Conservation (phyloP, 2,888 invertebrate species). For the Dione juno region DNA sequence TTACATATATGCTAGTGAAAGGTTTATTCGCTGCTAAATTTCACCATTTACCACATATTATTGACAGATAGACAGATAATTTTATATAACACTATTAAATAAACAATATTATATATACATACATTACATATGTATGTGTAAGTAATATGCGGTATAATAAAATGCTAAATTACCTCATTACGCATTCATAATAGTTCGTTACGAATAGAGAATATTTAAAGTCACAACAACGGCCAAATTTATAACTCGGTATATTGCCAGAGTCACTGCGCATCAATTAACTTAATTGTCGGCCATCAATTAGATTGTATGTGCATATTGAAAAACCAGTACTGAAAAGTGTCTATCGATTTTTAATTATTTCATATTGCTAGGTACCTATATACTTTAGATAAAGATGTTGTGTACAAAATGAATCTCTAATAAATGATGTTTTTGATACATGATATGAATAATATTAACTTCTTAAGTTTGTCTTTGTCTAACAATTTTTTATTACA, state of each 20-base stretch:
- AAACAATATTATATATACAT: too few species aligned
- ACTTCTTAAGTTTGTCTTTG: too few species aligned
- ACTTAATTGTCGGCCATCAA: conserved; percentile 47
- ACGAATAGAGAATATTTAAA: conserved; percentile 37
- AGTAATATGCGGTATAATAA: conserved; percentile 17
- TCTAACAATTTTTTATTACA: too few species aligned
- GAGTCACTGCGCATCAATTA: conserved; percentile 50
- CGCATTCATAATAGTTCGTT: conserved; percentile 29
- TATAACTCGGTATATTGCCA: conserved; percentile 44
- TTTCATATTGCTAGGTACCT: too few species aligned
- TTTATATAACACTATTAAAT: background rate
- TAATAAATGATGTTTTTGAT: too few species aligned
- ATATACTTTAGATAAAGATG: too few species aligned
- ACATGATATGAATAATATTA: too few species aligned
- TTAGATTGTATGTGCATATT: conserved; percentile 37
- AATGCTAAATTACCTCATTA: conserved; percentile 32
- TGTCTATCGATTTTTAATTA: conserved; percentile 13
- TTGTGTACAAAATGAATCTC: too few species aligned
- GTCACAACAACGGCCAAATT: conserved; percentile 38
- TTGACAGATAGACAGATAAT: background rate
- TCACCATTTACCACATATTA: too few species aligned
- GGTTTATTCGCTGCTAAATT: too few species aligned
- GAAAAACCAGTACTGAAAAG: conserved; percentile 29
- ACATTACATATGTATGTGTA: background rate
- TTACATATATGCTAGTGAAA: too few species aligned